Conservation (phyloP, 2,797 vertebrate species). For the Epinephelus coioides region DNA sequence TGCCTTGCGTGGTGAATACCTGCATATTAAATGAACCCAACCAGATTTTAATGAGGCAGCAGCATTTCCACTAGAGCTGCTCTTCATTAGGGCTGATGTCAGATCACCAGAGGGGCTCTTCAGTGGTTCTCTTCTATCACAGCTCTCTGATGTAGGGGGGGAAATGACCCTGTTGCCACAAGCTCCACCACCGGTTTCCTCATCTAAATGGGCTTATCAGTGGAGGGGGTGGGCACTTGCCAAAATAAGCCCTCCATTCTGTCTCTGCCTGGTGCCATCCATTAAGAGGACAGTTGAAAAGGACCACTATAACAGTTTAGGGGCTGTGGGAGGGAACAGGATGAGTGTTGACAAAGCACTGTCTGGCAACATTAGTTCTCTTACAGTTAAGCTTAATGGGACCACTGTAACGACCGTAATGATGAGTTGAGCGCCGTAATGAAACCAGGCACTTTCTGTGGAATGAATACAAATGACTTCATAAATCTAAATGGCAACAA, state of each 20-base stretch:
- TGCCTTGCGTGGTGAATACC: constrained; percentile 35
- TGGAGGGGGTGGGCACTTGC: constrained; percentile 22
- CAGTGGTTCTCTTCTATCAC: constrained; percentile 29
- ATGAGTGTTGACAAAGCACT: constrained; percentile 30
- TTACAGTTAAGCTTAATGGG: constrained; percentile 57
- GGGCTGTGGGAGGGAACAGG: constrained; percentile 18
- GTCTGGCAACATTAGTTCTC: constrained; percentile 46
- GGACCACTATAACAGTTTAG: constrained; percentile 16
- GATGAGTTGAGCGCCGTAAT: constrained; percentile 36
- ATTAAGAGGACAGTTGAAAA: constrained; percentile 43
- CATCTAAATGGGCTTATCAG: constrained; percentile 54
- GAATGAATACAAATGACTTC: constrained; percentile 43
- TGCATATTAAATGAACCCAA: constrained; percentile 55
- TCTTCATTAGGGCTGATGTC: constrained; percentile 68
- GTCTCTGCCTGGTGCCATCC: constrained; percentile 24
- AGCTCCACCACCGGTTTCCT: constrained; percentile 29
- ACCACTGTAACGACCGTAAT: constrained; percentile 39
- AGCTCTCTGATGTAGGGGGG: constrained; percentile 29
- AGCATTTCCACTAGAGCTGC: constrained; percentile 46
- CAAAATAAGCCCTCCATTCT: constrained; percentile 54
- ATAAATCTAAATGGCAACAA: constrained; percentile 37
- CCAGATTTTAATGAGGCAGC: constrained; percentile 65
- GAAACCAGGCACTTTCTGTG: constrained; percentile 36
- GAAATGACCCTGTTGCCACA: constrained; percentile 32
- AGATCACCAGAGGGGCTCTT: constrained; percentile 50